Conservation (phyloP, 2,888 invertebrate species). For the Epirrhoe tristata region DNA sequence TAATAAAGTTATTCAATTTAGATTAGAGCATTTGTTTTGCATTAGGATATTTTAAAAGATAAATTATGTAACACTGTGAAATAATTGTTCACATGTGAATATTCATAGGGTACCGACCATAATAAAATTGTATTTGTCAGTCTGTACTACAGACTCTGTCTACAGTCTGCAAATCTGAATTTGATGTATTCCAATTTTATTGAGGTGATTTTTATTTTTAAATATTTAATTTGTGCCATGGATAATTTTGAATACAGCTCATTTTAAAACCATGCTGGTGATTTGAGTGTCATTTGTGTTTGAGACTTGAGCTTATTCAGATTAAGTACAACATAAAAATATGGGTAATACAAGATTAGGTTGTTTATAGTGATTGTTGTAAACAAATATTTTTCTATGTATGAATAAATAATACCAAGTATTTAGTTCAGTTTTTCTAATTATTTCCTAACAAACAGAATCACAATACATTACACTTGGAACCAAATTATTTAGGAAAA, state of each 20-base stretch:
- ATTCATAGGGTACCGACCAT: too few species aligned
- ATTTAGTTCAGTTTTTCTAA: conserved; percentile 13
- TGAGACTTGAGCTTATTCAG: neutral
- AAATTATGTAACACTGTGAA: too few species aligned
- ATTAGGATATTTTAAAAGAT: too few species aligned
- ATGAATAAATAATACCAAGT: conserved; percentile 12
- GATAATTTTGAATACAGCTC: neutral
- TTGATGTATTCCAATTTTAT: neutral
- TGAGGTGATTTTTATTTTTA: neutral
- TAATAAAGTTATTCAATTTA: too few species aligned
- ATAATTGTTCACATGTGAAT: too few species aligned
- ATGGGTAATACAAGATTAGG: too few species aligned
- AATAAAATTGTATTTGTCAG: too few species aligned
- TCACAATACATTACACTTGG: neutral
- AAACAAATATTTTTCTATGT: neutral
- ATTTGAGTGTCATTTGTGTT: neutral
- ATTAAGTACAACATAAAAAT: neutral
- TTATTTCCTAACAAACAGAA: conserved; percentile 7
- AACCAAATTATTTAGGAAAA: conserved; percentile 66
- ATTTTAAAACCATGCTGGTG: neutral
- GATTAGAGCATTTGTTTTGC: too few species aligned
- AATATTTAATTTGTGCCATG: neutral
- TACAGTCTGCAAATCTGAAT: neutral
- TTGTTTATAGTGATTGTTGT: neutral
- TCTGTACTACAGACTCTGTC: too few species aligned